Conservation (phyloP, 37 sponge, comb jelly and placozoan genomes). For the Theonella swinhoei region DNA sequence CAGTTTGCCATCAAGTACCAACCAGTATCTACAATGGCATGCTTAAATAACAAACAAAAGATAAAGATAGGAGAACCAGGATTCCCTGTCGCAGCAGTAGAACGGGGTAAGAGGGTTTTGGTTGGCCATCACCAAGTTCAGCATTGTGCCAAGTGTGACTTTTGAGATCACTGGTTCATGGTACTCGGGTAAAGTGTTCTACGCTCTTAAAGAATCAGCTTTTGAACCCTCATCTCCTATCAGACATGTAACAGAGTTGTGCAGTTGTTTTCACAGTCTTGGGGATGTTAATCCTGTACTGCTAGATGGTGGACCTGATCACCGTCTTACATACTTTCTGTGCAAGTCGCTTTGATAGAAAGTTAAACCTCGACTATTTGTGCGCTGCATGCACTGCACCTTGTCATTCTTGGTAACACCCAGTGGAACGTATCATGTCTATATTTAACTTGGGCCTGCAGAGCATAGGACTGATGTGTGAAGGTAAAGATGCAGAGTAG, state of each 20-base stretch:
- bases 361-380: conserved; percentile 12
- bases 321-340: conserved; percentile 34
- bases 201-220: conserved; percentile 26
- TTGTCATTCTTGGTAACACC: conserved; percentile 49
- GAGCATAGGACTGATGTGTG: conserved; percentile 36
- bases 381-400: conserved; percentile 36
- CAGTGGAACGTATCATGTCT: too few relatives aligned
- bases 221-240: conserved; percentile 42
- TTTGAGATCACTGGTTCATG: conserved; percentile 29
- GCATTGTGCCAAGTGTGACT: conserved; percentile 21
- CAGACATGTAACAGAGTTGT: conserved; percentile 25
- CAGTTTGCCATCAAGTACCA: conserved; percentile 24
- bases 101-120: conserved; percentile 30
- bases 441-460: too few relatives aligned
- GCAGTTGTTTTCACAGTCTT: background rate
- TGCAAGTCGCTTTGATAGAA: conserved; percentile 36
- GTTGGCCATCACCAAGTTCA: too few relatives aligned
- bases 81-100: conserved; percentile 54
- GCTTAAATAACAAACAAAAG: too few relatives aligned
- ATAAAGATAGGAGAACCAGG: too few relatives aligned
- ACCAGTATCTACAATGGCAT: conserved; percentile 9
- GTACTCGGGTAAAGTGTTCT: conserved; percentile 33
- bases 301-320: conserved; percentile 54
- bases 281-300: background rate
- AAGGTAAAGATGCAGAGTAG: background rate